A percentile compares a stretch with the other conserved stretches of the same genome.
phyloP scores from a whole-genome alignment of 2,888 invertebrate genomes.

The Watsonalla cultraria region DNA sequence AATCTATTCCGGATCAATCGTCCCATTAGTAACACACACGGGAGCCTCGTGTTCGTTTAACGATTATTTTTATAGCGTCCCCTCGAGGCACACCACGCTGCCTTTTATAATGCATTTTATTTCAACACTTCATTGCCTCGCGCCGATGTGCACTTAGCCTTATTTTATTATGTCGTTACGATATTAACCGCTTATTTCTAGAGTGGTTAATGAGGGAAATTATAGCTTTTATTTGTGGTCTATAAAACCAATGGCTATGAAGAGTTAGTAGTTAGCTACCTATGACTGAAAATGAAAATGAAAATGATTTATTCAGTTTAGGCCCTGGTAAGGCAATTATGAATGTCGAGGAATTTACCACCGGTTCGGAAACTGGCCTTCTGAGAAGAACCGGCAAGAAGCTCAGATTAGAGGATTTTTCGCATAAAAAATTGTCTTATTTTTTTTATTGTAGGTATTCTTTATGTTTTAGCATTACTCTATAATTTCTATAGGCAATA shows the following conservation, averaged over 20 bases:
- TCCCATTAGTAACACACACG: neutral
- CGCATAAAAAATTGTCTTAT: too few species aligned
- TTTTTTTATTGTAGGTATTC: too few species aligned
- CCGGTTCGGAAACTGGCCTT: too few species aligned
- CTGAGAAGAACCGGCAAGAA: too few species aligned
- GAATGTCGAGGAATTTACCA: too few species aligned
- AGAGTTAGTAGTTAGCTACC: neutral
- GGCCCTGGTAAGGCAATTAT: too few species aligned
- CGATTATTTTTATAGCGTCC: conserved; percentile 13
- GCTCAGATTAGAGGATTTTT: too few species aligned
- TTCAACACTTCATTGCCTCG: neutral
- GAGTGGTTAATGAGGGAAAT: neutral
- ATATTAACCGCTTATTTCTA: neutral
- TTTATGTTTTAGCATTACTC: too few species aligned
- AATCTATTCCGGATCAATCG: neutral
- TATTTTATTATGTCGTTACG: conserved; percentile 3
- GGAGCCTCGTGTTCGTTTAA: conserved; percentile 11
- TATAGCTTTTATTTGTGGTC: conserved; percentile 4
- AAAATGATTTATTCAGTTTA: too few species aligned
- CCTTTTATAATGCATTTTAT: conserved; percentile 2
- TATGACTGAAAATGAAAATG: too few species aligned
- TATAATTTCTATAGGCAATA: too few species aligned
- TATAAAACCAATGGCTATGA: conserved; percentile 2
- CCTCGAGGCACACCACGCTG: neutral
- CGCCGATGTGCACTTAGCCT: conserved; percentile 4